phyloP scores from a whole-genome alignment of 2,888 invertebrate genomes.

The Bombylius major region DNA sequence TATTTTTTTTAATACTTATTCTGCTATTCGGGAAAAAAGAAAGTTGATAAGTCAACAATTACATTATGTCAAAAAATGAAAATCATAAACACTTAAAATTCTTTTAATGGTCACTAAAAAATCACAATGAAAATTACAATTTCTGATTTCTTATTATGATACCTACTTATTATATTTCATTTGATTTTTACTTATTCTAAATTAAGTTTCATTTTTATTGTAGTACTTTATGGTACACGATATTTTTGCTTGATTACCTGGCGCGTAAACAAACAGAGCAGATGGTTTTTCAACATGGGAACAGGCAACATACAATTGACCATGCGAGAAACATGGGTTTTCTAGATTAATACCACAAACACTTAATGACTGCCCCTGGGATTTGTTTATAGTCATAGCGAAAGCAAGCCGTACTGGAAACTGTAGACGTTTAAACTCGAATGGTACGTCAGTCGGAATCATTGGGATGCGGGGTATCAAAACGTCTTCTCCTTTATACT shows the following conservation, averaged over 20 bases:
- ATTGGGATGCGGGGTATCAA: constrained; percentile 25
- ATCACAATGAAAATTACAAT: background rate
- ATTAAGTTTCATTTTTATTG: background rate
- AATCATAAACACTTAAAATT: too few species aligned
- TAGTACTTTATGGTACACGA: constrained; percentile 1
- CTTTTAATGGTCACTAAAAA: background rate
- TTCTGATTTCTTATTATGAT: background rate
- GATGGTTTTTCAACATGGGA: constrained; percentile 17
- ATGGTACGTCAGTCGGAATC: constrained; percentile 22
- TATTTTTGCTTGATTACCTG: background rate
- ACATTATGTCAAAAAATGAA: too few species aligned
- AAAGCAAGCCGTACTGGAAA: constrained; percentile 22
- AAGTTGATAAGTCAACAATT: too few species aligned
- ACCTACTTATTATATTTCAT: too few species aligned
- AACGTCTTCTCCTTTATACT: constrained; percentile 8
- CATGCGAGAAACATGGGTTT: constrained; percentile 22
- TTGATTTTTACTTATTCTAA: background rate
- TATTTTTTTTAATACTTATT: too few species aligned
- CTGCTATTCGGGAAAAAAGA: too few species aligned
- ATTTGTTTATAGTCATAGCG: constrained; percentile 24
- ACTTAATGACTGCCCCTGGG: constrained; percentile 23
- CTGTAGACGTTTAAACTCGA: constrained; percentile 21
- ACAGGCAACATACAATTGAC: constrained; percentile 25
- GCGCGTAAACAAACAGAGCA: background rate
- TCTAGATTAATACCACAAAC: constrained; percentile 21